Evolutionary conservation across 2,113 vertebrate genomes (phyloP).

Genomic region (Ceyx margarethae): DNA sequence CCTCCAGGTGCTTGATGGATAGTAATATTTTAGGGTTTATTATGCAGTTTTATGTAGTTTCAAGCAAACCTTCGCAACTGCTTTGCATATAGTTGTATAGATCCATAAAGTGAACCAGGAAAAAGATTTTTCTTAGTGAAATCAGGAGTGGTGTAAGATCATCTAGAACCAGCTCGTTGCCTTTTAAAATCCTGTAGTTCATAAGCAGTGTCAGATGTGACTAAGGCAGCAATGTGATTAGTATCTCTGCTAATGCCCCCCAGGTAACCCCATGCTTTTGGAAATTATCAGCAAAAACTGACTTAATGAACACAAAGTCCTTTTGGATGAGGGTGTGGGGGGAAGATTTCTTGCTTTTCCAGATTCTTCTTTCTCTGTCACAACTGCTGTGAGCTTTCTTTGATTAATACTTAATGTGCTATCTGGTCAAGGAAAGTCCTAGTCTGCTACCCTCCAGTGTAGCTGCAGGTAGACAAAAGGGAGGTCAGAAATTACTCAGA

Average conservation of each 20-base stretch:
- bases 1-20: neutral
- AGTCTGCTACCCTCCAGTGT: neutral
- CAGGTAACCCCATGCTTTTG: neutral
- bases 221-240: neutral
- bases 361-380: slow-evolving; percentile 5
- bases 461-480: neutral
- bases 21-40: neutral
- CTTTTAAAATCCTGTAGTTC: neutral
- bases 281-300: neutral
- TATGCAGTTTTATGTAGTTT: neutral
- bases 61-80: neutral
- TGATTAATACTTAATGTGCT: neutral
- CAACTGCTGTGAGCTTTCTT: slow-evolving; percentile 1
- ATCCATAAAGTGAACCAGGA: neutral
- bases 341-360: slow-evolving; percentile 15
- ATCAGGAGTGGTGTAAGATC: neutral
- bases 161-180: neutral
- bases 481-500: neutral
- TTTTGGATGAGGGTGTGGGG: neutral
- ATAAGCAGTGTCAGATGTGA: neutral
- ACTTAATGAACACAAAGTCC: neutral
- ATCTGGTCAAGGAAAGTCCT: neutral
- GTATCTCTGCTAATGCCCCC: neutral
- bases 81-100: neutral
- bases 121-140: neutral